A percentile compares a stretch with the other conserved stretches of the same genome.
These are phyloP conservation scores for Archaeoteleia sp. DNA, from an alignment of 2,888 invertebrate species.

Conservation along the genomic window DNA sequence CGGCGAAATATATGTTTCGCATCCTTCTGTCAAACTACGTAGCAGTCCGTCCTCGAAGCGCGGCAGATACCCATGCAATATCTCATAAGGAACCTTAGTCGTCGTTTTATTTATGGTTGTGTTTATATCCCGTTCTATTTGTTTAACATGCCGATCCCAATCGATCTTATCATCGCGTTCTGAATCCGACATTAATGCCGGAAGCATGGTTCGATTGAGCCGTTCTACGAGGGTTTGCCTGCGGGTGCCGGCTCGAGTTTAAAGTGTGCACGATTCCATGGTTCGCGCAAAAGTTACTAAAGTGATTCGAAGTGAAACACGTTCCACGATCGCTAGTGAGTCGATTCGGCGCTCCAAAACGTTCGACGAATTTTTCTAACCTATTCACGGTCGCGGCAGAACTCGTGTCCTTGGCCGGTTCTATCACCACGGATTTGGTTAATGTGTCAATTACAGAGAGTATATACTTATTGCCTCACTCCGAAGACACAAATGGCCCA, in stretches of 20 bases:
- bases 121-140: conserved; percentile 3
- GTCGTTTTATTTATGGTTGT: not conserved
- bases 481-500: conserved; percentile 38
- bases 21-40: not conserved
- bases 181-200: not conserved
- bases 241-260: conserved; percentile 25
- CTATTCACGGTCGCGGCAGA: conserved; percentile 11
- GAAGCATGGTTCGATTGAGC: conserved; percentile 20
- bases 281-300: conserved; percentile 29
- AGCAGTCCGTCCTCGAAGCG: conserved; percentile 3
- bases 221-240: conserved; percentile 24
- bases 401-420: conserved; percentile 33
- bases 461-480: conserved; percentile 40
- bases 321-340: conserved; percentile 46
- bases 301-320: conserved; percentile 34
- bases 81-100: conserved; percentile 1
- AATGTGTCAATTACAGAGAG: conserved; percentile 44
- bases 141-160: conserved; percentile 7
- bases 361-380: conserved; percentile 33
- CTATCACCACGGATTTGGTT: conserved; percentile 41
- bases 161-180: not conserved
- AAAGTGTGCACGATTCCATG: conserved; percentile 21
- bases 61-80: conserved; percentile 16
- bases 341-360: conserved; percentile 32
- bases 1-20: not conserved